Percentiles rank a stretch among this genome's conserved stretches.
phyloP scores from a whole-genome alignment of 2,888 invertebrate species.

The Drosophila kuntzei region DNA sequence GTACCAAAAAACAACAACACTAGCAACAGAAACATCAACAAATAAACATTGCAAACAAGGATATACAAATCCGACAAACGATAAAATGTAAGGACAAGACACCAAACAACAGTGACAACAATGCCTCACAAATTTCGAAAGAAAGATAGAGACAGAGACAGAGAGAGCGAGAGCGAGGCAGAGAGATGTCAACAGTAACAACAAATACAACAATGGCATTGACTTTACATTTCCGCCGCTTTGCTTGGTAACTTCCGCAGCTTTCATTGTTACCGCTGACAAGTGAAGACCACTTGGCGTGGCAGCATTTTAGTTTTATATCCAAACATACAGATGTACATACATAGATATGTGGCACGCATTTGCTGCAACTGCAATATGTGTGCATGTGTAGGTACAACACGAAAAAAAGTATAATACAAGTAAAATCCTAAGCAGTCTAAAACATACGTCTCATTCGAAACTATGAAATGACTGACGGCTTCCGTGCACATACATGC shows the following conservation, averaged over 20 bases:
- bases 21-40: constrained; percentile 11
- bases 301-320: constrained; percentile 41
- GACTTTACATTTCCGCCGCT: constrained; percentile 79
- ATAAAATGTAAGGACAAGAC: constrained; percentile 54
- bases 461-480: constrained; percentile 43
- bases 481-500: constrained; percentile 8
- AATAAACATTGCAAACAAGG: constrained; percentile 34
- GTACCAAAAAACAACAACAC: constrained; percentile 33
- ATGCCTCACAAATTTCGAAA: constrained; percentile 54
- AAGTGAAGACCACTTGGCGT: constrained; percentile 36
- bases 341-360: constrained; percentile 52
- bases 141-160: background rate
- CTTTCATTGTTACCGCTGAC: constrained; percentile 43
- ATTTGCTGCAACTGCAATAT: constrained; percentile 35
- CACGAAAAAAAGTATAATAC: constrained; percentile 26
- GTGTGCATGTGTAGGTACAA: constrained; percentile 17
- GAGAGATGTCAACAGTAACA: constrained; percentile 30
- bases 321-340: too few species aligned
- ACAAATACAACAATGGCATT: constrained; percentile 59
- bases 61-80: constrained; percentile 58
- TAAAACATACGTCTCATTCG: constrained; percentile 22
- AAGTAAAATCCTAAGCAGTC: constrained; percentile 40
- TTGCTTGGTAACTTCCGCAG: constrained; percentile 70
- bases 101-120: constrained; percentile 62
- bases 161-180: background rate